These are phyloP conservation scores for Acrobasis repandana DNA, from an alignment of 2,888 invertebrate species.

Conservation along the genomic window DNA sequence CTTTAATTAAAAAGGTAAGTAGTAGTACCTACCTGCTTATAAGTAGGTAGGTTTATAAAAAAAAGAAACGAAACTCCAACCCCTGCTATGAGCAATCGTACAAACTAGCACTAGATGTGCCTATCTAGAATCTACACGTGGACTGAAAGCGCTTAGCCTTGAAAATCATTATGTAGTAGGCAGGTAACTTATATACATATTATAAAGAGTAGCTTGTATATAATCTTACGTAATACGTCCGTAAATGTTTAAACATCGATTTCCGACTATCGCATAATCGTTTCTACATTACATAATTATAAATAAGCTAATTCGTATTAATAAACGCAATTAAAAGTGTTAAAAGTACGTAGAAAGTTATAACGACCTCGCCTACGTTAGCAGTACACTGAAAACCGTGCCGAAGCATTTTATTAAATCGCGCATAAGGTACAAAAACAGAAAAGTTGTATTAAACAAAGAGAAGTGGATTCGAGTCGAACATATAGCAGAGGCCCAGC, in stretches of 20 bases:
- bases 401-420: slow-evolving; percentile 52
- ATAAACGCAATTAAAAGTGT: slow-evolving; percentile 35
- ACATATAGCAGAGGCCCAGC: slow-evolving; percentile 73
- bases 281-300: slow-evolving; percentile 44
- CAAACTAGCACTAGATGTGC: background rate
- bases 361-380: slow-evolving; percentile 34
- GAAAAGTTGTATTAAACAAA: slow-evolving; percentile 79
- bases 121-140: slow-evolving; percentile 35
- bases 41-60: background rate
- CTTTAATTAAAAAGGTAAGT: background rate
- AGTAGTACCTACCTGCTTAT: background rate
- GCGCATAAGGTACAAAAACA: slow-evolving; percentile 64
- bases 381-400: slow-evolving; percentile 58
- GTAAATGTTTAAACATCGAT: slow-evolving; percentile 60
- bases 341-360: slow-evolving; percentile 63
- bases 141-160: slow-evolving; percentile 69
- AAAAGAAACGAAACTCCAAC: background rate
- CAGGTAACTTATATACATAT: slow-evolving; percentile 39
- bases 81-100: background rate
- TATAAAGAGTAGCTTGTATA: slow-evolving; percentile 52
- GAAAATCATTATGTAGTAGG: slow-evolving; percentile 56
- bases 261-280: slow-evolving; percentile 50
- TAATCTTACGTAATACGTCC: slow-evolving; percentile 65
- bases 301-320: slow-evolving; percentile 29
- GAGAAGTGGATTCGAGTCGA: slow-evolving; percentile 67